Evolutionary conservation across 2,113 vertebrate species (phyloP).

Genomic region (Maccullochella peelii): DNA sequence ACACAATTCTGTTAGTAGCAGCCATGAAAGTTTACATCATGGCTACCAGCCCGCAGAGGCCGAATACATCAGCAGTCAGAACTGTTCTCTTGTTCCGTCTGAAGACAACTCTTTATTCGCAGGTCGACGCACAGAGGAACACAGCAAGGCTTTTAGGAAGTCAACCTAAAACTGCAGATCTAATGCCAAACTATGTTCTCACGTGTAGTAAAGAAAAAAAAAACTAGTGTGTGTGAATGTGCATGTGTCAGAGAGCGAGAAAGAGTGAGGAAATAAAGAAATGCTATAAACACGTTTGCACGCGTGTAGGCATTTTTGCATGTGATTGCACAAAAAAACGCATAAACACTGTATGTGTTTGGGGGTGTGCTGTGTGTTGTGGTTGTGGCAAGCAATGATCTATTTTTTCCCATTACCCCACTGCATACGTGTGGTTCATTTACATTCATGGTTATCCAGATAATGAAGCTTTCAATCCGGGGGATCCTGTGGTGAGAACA

Average conservation of each 20-base stretch:
- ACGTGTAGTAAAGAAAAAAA: neutral
- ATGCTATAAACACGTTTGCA: constrained; percentile 12
- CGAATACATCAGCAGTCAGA: constrained; percentile 12
- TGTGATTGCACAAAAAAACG: constrained; percentile 39
- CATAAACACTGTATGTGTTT: constrained; percentile 51
- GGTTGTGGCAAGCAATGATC: constrained; percentile 81
- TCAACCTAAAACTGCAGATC: constrained; percentile 13
- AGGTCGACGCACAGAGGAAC: constrained; percentile 22
- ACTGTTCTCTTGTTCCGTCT: constrained; percentile 5
- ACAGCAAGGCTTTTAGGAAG: constrained; percentile 42
- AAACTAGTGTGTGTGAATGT: neutral
- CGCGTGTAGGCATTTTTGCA: constrained; percentile 49
- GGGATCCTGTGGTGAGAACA: constrained; percentile 89
- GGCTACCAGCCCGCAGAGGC: constrained; percentile 22
- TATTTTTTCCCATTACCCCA: constrained; percentile 86
- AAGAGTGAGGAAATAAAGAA: neutral
- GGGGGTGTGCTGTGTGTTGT: constrained; percentile 67
- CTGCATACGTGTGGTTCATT: constrained; percentile 86
- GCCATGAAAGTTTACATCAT: constrained; percentile 39
- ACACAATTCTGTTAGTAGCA: constrained; percentile 35
- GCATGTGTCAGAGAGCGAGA: neutral
- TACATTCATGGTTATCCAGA: constrained; percentile 91
- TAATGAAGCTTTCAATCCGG: constrained; percentile 90
- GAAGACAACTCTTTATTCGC: constrained; percentile 8
- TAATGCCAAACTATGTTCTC: constrained; percentile 7